Evolutionary conservation across 2,113 vertebrate genomes (phyloP), one percentile per base, ranked within the genome.

Genomic region (Panthera uncia): DNA sequence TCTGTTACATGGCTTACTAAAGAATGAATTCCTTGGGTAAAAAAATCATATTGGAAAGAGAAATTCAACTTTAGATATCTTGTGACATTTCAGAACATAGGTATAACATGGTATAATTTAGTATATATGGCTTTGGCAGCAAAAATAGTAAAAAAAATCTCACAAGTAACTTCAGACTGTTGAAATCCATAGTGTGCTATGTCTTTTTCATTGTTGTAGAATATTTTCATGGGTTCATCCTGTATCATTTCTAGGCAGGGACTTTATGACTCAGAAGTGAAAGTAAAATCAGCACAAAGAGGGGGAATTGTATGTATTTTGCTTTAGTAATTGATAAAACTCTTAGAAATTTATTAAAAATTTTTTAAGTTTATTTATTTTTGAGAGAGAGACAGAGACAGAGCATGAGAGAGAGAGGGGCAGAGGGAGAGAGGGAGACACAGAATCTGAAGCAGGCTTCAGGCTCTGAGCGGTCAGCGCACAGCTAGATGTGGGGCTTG

Each of bases 51-150:
- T 41, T 94, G 31, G 25, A 66, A 84, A 93, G 79, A 89, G 50
- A 96, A 81, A 71, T 41, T 83, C 21, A 66, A 94, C 88, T 88
- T 94, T 27, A 80, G 45, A 45, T 88, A 57, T 87, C n/a, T 91
- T 50, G 36, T 38, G 69, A 89, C 65, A 91, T 91, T 93, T 95
- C 21, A 94, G 91, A 78, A 41, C 74, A 95, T 84, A 78, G 27
- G 23, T 95, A 48, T 81, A 71, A 76, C 10, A 41, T 50, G 14
- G 5, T 78, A 48, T 31, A 88, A 82, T 74, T 97, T 94, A 31
- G 21, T 65, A 38, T 65, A 36, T 76, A 25, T 90, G 50, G 29
- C 68, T 92, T 97, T 81, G 48, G 65, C 57, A 96, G 36, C 31
- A 89, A 57, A 95, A 79, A 79, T 91, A 36, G 57, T 9, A 66